Evolutionary conservation across 1,140 invertebrate genomes (phyloP).

Genomic region (Brachionus koreanus): DNA sequence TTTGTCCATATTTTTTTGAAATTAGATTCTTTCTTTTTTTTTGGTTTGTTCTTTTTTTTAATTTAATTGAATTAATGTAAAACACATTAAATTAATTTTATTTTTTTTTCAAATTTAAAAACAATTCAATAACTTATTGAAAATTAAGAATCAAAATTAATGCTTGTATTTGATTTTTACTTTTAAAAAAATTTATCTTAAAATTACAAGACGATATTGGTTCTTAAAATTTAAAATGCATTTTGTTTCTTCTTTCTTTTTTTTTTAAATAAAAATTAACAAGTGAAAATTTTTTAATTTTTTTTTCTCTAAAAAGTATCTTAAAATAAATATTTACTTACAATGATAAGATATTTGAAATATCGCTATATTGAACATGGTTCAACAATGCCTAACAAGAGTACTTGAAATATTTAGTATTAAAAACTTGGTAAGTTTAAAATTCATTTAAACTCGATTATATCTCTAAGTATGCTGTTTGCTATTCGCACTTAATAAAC

Average conservation of each 20-base stretch:
- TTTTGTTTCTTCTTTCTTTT: neutral
- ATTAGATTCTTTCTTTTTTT: neutral
- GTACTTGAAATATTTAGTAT: neutral
- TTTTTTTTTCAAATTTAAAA: neutral
- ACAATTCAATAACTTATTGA: neutral
- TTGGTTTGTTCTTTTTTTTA: neutral
- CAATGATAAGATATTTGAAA: neutral
- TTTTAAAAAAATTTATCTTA: neutral
- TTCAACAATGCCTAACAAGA: neutral
- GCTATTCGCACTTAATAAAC: neutral
- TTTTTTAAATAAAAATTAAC: neutral
- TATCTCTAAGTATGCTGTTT: neutral
- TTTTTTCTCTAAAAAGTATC: neutral
- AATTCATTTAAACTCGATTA: neutral
- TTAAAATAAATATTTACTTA: neutral
- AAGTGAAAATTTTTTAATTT: neutral
- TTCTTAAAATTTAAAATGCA: neutral
- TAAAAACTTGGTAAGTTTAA: neutral
- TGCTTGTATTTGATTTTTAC: neutral
- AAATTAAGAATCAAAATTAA: neutral
- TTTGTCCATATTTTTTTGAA: neutral
- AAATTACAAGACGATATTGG: neutral
- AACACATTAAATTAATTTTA: neutral
- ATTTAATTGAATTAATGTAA: slow-evolving; percentile 25
- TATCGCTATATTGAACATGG: too few species aligned